phyloP scores from a whole-genome alignment of 2,113 vertebrate genomes.

The Aptenodytes forsteri region DNA sequence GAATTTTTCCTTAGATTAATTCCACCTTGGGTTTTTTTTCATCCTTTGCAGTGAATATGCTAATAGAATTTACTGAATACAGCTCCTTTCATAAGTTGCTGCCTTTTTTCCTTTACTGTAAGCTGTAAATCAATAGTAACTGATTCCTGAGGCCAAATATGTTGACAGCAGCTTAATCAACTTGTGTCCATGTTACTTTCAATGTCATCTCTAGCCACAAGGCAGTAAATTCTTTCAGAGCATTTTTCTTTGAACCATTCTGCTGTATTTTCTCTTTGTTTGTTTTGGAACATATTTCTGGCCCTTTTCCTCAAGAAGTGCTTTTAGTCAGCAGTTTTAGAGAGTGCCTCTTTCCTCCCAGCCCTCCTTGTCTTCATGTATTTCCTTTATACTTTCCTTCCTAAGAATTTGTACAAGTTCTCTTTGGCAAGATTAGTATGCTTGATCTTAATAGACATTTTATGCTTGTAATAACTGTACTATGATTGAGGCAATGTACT shows the following conservation, averaged over 20 bases:
- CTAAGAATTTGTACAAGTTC: not conserved
- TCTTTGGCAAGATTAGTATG: not conserved
- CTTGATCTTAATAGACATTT: constrained; percentile 16
- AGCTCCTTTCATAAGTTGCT: constrained; percentile 34
- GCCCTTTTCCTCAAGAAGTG: not conserved
- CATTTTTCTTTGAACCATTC: constrained; percentile 25
- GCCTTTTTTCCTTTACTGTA: not conserved
- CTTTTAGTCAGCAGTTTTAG: constrained; percentile 42
- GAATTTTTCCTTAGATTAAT: constrained; percentile 28
- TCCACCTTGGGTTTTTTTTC: not conserved
- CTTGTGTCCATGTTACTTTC: constrained; percentile 16
- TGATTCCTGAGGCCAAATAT: constrained; percentile 23
- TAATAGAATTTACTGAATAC: constrained; percentile 41
- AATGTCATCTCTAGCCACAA: constrained; percentile 58
- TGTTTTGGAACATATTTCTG: constrained; percentile 18
- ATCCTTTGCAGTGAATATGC: not conserved
- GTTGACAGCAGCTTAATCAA: constrained; percentile 46
- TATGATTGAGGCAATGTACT: not conserved
- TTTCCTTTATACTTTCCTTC: constrained; percentile 3
- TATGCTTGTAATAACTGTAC: not conserved
- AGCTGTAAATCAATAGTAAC: constrained; percentile 46
- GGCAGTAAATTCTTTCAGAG: constrained; percentile 36
- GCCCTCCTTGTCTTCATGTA: not conserved
- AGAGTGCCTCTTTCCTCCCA: not conserved
- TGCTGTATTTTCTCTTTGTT: constrained; percentile 4